These are phyloP conservation scores for Papio anubis DNA, from an alignment of 2,113 vertebrate genomes.

Conservation along the genomic window DNA sequence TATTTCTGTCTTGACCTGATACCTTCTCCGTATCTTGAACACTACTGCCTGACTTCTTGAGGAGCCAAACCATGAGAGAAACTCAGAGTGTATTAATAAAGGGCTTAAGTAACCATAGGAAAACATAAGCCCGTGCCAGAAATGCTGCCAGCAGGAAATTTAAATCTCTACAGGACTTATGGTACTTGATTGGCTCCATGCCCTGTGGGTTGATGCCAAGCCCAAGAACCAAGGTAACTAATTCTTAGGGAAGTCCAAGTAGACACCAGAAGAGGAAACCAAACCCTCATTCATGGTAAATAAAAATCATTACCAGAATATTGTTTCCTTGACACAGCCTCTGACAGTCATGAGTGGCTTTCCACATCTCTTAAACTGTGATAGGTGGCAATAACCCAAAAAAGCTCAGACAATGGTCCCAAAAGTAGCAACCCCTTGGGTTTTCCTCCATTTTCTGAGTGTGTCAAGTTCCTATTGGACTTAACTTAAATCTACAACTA, in stretches of 20 bases:
- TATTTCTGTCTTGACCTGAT: not conserved
- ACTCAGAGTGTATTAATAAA: not conserved
- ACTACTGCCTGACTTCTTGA: not conserved
- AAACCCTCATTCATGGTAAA: not conserved
- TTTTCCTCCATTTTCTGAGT: not conserved
- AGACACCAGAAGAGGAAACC: not conserved
- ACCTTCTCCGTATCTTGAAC: not conserved
- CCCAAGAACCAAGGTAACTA: not conserved
- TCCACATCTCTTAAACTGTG: not conserved
- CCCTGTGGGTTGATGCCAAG: not conserved
- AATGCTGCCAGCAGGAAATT: not conserved
- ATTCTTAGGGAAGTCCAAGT: not conserved
- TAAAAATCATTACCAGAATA: constrained; percentile 2
- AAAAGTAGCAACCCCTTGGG: not conserved
- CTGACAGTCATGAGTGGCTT: not conserved
- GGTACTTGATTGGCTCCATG: not conserved
- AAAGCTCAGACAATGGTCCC: not conserved
- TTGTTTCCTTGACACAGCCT: not conserved
- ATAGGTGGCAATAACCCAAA: not conserved
- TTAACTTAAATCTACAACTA: not conserved
- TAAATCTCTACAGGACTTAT: not conserved
- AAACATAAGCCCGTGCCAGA: not conserved
- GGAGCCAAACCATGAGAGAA: not conserved
- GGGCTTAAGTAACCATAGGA: not conserved
- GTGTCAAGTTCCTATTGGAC: not conserved